Percentiles rank a stretch among this genome's conserved stretches.
Conservation (phyloP, 2,888 invertebrate species). For the Ephialtes manifestator region DNA sequence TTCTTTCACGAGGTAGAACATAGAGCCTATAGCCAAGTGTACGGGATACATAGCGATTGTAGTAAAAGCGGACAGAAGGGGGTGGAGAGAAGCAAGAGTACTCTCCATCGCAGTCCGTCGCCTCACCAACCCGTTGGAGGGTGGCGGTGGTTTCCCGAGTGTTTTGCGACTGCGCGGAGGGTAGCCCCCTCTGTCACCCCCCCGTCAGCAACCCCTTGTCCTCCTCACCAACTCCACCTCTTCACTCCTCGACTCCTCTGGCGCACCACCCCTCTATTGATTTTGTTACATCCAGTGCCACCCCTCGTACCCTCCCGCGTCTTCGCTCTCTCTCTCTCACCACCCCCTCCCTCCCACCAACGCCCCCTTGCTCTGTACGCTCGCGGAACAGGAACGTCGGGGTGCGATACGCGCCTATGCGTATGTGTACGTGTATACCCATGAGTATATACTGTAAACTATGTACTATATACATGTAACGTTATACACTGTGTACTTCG, state of each 20-base stretch:
- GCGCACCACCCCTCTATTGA: conserved; percentile 86
- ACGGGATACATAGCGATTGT: conserved; percentile 54
- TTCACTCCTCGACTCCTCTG: conserved; percentile 80
- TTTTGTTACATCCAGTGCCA: conserved; percentile 85
- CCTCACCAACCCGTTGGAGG: conserved; percentile 85
- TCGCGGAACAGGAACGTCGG: conserved; percentile 58
- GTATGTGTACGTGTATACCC: conserved; percentile 35
- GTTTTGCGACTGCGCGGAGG: conserved; percentile 78
- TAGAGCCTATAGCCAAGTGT: conserved; percentile 48
- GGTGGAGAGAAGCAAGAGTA: conserved; percentile 73
- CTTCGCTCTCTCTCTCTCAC: conserved; percentile 64
- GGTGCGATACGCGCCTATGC: conserved; percentile 63
- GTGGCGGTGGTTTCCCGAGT: conserved; percentile 82
- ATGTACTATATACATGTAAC: conserved; percentile 28
- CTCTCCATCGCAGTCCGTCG: conserved; percentile 86
- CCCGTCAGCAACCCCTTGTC: conserved; percentile 35
- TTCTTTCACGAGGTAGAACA: not conserved
- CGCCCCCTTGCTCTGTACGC: conserved; percentile 18
- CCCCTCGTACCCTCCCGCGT: conserved; percentile 74
- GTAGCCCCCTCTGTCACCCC: conserved; percentile 86
- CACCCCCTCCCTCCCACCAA: conserved; percentile 20
- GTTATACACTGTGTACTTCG: not conserved
- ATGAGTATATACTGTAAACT: conserved; percentile 33
- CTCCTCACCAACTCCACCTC: conserved; percentile 68
- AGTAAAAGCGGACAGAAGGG: conserved; percentile 56